These are phyloP conservation scores for Chaetophractus vellerosus DNA, from an alignment of 2,797 vertebrate genomes.

Conservation along the genomic window DNA sequence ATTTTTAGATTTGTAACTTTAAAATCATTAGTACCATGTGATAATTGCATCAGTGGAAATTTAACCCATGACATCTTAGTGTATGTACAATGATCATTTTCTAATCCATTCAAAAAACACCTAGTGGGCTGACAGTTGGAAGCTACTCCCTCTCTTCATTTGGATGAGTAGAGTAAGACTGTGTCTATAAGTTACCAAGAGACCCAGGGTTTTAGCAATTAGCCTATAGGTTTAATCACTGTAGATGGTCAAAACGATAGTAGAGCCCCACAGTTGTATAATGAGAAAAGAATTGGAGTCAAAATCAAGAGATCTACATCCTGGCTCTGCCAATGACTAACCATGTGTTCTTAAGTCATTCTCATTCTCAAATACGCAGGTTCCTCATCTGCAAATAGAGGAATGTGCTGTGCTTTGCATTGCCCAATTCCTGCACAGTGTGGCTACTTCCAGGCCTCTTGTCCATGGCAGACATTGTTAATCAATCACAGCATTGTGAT, in stretches of 20 bases:
- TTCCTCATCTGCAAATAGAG: neutral
- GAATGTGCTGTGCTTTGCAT: neutral
- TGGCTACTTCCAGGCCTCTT: rapidly evolving
- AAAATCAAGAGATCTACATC: neutral
- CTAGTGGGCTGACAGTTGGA: neutral
- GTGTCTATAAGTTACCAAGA: neutral
- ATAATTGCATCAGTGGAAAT: neutral
- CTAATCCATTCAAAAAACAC: neutral
- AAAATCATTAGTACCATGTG: neutral
- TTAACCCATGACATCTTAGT: neutral
- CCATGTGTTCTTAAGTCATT: neutral
- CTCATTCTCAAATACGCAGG: neutral
- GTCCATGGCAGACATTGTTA: neutral
- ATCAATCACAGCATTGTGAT: neutral
- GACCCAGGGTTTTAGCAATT: slow-evolving; percentile 12
- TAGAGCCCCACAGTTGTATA: neutral
- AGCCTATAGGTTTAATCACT: neutral
- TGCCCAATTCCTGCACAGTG: neutral
- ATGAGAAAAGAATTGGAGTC: neutral
- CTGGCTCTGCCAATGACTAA: neutral
- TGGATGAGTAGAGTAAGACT: neutral
- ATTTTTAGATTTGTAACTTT: neutral
- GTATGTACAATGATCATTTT: neutral
- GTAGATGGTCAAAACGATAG: neutral
- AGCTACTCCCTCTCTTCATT: neutral